phyloP scores from a whole-genome alignment of 2,113 vertebrate genomes.

The Odontophorus gujanensis region DNA sequence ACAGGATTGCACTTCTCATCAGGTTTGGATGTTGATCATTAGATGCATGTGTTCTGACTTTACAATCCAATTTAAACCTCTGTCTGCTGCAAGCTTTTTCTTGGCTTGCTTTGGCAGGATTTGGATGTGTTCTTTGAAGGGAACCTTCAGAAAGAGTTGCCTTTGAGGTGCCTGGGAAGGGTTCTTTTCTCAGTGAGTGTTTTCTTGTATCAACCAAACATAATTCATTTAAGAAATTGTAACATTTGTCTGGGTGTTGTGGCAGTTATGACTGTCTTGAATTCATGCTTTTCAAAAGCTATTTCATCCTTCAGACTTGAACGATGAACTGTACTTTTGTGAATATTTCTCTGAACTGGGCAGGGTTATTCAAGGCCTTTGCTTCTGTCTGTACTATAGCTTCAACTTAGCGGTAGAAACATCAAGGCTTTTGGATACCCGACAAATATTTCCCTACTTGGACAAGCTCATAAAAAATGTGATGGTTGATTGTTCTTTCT shows the following conservation, averaged over 20 bases:
- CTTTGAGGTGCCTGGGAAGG: not conserved
- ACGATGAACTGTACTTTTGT: not conserved
- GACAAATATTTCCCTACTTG: not conserved
- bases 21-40: not conserved
- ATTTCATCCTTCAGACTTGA: not conserved
- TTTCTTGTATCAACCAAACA: not conserved
- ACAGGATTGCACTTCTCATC: not conserved
- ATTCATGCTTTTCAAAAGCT: not conserved
- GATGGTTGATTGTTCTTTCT: not conserved
- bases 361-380: not conserved
- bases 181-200: not conserved
- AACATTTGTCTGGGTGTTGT: not conserved
- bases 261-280: not conserved
- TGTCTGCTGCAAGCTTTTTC: not conserved
- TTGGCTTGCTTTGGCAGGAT: slow-evolving; percentile 12
- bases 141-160: not conserved
- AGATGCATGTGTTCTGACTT: not conserved
- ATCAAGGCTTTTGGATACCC: not conserved
- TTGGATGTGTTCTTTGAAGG: not conserved
- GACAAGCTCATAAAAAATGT: not conserved
- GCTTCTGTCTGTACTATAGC: not conserved
- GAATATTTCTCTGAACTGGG: not conserved
- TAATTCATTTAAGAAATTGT: not conserved
- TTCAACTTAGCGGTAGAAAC: not conserved
- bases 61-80: not conserved